Base-by-base conservation (phyloP, 2,113 vertebrate genomes). In the Pomatostomus ruficeps region DNA sequence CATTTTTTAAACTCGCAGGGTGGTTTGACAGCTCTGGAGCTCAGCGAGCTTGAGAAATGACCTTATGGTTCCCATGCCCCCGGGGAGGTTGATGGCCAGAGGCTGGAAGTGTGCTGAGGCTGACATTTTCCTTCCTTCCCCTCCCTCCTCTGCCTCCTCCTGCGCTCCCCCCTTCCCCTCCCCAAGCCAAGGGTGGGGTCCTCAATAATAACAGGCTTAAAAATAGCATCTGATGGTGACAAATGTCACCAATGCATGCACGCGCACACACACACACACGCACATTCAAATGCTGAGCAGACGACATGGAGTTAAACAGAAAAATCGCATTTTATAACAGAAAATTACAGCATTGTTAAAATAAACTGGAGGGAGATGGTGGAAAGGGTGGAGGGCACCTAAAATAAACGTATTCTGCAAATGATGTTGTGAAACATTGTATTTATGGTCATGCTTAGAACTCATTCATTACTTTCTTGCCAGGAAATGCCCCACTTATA, bases 11-110 rank as follows among this genome's bases (percentile, higher is more conserved):
- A 82, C 88, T 86, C 49, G 20, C 51, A 36, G 75, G 66, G 85
- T 77, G 67, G 73, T 83, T 91, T 94, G 85, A 97, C 88, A 93
- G 80, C 84, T 84, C 88, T 9, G 10, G 76, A 89, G 85, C 88
- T 88, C 88, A 51, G 65, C 4, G 1, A 95, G 90, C 79, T 80
- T 95, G 93, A 91, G 86, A 71, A 91, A 88, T 93, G 96, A 97
- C 97, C 95, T 91, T 91, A 58, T 91, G 93, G 76, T 85, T 96
- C 96, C 83, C 65, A 81, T 77, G 94, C 83, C 85, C 88, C 33
- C 33, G 14, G 73, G 83, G 88, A 94, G 63, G 68, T 11, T 57
- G 68, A 77, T 84, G 88, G 68, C 76, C 84, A 91, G 72, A 80
- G 71, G 85, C 91, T 88, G 88, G 71, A 78, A 90, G 72, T 40